Evolutionary conservation across 2,888 invertebrate genomes (phyloP).

Genomic region (Luffia ferchaultella): DNA sequence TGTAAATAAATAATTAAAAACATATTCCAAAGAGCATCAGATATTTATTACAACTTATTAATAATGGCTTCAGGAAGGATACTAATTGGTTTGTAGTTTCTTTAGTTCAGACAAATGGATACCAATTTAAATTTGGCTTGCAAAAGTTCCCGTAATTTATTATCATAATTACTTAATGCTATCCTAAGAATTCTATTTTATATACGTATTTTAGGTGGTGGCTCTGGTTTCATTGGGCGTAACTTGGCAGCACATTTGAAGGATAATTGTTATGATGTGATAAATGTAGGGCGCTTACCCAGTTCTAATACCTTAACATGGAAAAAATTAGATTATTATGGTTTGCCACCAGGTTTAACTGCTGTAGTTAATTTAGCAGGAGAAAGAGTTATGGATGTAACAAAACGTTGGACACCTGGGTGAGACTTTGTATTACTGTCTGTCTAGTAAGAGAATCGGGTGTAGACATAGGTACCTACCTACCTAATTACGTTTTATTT

Average conservation of each 20-base stretch:
- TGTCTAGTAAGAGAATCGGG: too few relatives aligned
- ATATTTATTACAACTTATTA: too few relatives aligned
- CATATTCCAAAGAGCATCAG: too few relatives aligned
- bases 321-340: constrained; percentile 74
- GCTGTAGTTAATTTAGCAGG: constrained; percentile 92
- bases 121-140: too few relatives aligned
- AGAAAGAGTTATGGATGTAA: constrained; percentile 86
- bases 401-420: constrained; percentile 80
- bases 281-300: constrained; percentile 81
- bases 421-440: constrained; percentile 23
- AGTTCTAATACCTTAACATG: constrained; percentile 82
- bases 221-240: constrained; percentile 89
- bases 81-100: constrained; percentile 30
- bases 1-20: too few relatives aligned
- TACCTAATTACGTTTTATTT: too few relatives aligned
- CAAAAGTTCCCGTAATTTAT: too few relatives aligned
- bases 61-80: constrained; percentile 42
- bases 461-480: too few relatives aligned
- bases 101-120: too few relatives aligned
- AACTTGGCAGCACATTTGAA: constrained; percentile 68
- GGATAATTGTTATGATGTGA: constrained; percentile 75
- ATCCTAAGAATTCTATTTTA: too few relatives aligned
- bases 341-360: constrained; percentile 75
- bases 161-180: too few relatives aligned
- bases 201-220: constrained; percentile 88